phyloP scores from a whole-genome alignment of 2,797 vertebrate genomes.

The Manis crassicaudata region DNA sequence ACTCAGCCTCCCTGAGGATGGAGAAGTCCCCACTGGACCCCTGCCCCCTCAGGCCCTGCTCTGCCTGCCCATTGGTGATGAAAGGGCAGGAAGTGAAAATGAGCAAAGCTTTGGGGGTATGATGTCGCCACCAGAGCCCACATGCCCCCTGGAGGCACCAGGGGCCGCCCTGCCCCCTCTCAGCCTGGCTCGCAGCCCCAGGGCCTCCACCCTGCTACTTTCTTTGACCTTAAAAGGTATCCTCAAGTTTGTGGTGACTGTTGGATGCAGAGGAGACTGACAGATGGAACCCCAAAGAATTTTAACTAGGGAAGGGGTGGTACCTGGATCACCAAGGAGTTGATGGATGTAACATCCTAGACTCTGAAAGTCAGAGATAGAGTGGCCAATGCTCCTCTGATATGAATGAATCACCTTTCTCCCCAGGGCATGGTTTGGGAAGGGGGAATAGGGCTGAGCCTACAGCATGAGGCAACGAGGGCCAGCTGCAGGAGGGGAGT shows the following conservation, averaged over 20 bases:
- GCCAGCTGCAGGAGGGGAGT: background rate
- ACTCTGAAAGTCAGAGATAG: background rate
- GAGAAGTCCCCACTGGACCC: background rate
- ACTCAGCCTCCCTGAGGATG: background rate
- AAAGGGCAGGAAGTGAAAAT: conserved; percentile 58
- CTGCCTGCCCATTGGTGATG: background rate
- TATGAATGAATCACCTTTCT: no score
- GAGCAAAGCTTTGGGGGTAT: background rate
- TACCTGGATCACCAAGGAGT: background rate
- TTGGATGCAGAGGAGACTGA: background rate
- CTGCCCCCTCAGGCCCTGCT: background rate
- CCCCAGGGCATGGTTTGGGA: background rate
- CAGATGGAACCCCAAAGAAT: background rate
- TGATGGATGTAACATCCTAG: background rate
- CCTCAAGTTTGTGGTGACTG: background rate
- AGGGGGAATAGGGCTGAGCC: background rate
- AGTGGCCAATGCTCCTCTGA: background rate
- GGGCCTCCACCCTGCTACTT: no score
- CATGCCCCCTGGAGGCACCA: accelerated
- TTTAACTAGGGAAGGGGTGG: background rate
- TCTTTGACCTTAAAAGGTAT: conserved; percentile 54
- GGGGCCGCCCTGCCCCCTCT: background rate
- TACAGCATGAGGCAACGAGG: background rate
- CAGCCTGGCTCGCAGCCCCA: background rate
- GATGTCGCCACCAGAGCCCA: background rate